A percentile compares a stretch with the other conserved stretches of the same genome.
Conservation (phyloP, 2,797 vertebrate genomes). For the Malacoraja senta region DNA sequence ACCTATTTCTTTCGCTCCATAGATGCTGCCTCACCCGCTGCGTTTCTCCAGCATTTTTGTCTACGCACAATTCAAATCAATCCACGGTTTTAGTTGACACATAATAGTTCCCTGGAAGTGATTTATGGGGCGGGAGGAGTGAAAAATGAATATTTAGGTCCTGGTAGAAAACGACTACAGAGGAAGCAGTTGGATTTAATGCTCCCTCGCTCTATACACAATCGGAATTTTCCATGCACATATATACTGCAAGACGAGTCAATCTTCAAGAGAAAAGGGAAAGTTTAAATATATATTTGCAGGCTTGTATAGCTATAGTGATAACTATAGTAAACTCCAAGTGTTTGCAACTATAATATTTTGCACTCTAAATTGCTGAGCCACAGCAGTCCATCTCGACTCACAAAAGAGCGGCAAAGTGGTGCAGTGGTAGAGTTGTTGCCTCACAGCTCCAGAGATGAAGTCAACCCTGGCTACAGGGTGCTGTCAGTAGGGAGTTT, state of each 20-base stretch:
- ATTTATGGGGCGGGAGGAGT: background rate
- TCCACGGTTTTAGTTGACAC: slow-evolving; percentile 42
- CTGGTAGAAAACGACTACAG: background rate
- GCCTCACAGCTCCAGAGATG: too few relatives aligned
- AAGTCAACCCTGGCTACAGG: too few relatives aligned
- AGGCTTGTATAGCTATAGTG: background rate
- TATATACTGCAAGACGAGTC: too few relatives aligned
- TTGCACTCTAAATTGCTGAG: background rate
- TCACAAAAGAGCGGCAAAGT: too few relatives aligned
- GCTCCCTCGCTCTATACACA: background rate
- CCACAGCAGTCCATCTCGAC: too few relatives aligned
- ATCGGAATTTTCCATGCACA: background rate
- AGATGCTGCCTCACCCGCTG: too few relatives aligned
- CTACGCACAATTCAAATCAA: background rate
- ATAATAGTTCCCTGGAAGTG: slow-evolving; percentile 38
- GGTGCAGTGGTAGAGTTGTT: too few relatives aligned
- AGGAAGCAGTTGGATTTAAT: background rate
- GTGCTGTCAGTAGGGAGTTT: too few relatives aligned
- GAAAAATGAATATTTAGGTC: background rate
- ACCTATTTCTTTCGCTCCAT: too few relatives aligned
- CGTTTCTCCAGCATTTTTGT: too few relatives aligned
- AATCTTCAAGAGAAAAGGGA: background rate
- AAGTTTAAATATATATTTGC: background rate
- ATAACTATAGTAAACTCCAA: background rate
- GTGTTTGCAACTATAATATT: background rate